Percentiles rank a stretch among this genome's conserved stretches.
These are phyloP conservation scores for Xylocampa areola DNA, from an alignment of 2,888 invertebrate genomes.

Conservation along the genomic window DNA sequence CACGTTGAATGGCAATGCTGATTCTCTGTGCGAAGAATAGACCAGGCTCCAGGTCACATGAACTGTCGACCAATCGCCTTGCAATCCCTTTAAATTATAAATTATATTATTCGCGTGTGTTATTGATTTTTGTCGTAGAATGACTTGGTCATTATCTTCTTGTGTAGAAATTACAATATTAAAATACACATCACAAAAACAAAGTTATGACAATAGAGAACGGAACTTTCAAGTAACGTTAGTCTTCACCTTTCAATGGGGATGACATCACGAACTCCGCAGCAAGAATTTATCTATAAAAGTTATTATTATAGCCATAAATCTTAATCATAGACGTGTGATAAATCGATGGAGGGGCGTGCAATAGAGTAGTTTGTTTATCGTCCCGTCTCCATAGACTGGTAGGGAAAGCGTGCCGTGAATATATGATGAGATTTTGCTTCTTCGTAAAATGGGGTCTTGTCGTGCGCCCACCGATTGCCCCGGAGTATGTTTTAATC, in stretches of 20 bases:
- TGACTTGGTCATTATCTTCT: no score
- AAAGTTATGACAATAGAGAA: not conserved
- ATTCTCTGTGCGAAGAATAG: no score
- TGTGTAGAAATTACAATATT: no score
- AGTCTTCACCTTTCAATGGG: slow-evolving; percentile 40
- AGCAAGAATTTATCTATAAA: slow-evolving; percentile 51
- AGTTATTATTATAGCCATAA: slow-evolving; percentile 58
- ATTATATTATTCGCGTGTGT: no score
- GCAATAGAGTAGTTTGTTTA: slow-evolving; percentile 62
- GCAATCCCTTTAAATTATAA: no score
- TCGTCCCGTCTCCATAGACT: slow-evolving; percentile 52
- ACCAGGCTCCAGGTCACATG: no score
- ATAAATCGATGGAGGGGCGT: slow-evolving; percentile 62
- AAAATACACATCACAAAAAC: not conserved
- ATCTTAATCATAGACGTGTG: slow-evolving; percentile 62
- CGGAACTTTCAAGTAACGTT: slow-evolving; percentile 18
- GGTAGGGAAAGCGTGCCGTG: slow-evolving; percentile 50
- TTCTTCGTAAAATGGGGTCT: slow-evolving; percentile 44
- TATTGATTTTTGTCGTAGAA: no score
- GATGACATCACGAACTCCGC: slow-evolving; percentile 48
- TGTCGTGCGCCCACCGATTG: slow-evolving; percentile 37
- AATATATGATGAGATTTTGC: slow-evolving; percentile 59
- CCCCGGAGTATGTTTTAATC: slow-evolving; percentile 52
- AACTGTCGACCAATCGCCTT: no score
- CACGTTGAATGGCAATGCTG: no score